Percentiles rank a stretch among this genome's conserved stretches.
These are phyloP conservation scores for Eurois occulta DNA, from an alignment of 2,888 invertebrate genomes.

Conservation along the genomic window DNA sequence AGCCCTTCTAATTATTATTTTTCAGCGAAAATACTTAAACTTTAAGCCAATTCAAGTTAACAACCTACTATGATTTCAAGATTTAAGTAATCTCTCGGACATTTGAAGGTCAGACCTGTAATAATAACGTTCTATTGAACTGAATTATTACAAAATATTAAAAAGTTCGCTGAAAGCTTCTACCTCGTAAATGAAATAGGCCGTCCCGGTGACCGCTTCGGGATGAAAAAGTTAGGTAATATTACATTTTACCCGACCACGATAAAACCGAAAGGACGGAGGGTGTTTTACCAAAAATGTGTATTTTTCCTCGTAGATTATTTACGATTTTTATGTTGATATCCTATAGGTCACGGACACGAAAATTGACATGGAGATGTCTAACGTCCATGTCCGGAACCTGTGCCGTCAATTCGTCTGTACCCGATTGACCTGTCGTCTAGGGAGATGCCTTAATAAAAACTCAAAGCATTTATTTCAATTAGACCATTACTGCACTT, in stretches of 20 bases:
- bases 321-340: background rate
- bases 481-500: too few species aligned
- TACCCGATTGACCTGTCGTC: too few species aligned
- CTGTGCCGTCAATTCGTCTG: background rate
- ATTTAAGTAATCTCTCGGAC: conserved; percentile 32
- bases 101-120: conserved; percentile 26
- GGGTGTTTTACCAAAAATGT: background rate
- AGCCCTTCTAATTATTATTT: conserved; percentile 4
- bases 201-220: conserved; percentile 22
- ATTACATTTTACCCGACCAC: conserved; percentile 35
- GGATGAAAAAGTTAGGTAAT: conserved; percentile 49
- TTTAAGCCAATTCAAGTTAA: conserved; percentile 18
- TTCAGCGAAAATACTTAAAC: conserved; percentile 2
- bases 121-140: conserved; percentile 39
- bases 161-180: conserved; percentile 39
- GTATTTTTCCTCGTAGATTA: background rate
- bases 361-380: background rate
- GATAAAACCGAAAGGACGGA: conserved; percentile 10
- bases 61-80: conserved; percentile 20
- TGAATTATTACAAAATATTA: conserved; percentile 58
- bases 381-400: background rate
- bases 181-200: conserved; percentile 40
- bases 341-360: background rate
- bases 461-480: too few species aligned
- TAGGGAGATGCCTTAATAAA: too few species aligned